Percentiles rank a stretch among this genome's conserved stretches.
Evolutionary conservation across 2,113 vertebrate species (phyloP).

Genomic region (Chloebia gouldiae): DNA sequence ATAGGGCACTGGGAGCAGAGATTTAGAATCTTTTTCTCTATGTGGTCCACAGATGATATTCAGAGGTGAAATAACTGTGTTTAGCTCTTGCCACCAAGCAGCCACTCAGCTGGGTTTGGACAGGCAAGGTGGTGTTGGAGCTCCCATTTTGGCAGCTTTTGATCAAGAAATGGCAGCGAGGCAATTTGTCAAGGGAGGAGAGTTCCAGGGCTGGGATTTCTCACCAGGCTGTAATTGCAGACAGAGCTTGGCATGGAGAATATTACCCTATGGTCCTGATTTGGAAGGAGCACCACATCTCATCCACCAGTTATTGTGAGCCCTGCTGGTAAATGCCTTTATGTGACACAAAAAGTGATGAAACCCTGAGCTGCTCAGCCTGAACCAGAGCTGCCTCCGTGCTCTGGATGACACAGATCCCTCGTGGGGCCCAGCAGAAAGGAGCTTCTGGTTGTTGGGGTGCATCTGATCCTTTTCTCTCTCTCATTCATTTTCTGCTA

Average conservation of each 20-base stretch:
- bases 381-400: rapidly evolving
- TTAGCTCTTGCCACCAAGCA: not conserved
- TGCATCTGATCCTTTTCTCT: not conserved
- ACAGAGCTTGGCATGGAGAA: not conserved
- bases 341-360: not conserved
- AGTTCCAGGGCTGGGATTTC: not conserved
- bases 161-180: not conserved
- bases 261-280: not conserved
- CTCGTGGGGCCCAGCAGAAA: not conserved
- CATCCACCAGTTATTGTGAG: rapidly evolving
- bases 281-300: not conserved
- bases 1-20: not conserved
- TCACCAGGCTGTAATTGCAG: not conserved
- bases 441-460: not conserved
- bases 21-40: not conserved
- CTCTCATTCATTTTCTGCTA: not conserved
- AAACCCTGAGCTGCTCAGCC: not conserved
- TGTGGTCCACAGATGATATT: not conserved
- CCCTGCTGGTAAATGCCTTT: not conserved
- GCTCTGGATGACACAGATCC: not conserved
- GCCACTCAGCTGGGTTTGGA: not conserved
- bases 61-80: not conserved
- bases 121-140: not conserved
- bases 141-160: not conserved
- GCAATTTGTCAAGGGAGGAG: not conserved